Conservation (phyloP, 2,113 vertebrate genomes). For the Rhea americana region DNA sequence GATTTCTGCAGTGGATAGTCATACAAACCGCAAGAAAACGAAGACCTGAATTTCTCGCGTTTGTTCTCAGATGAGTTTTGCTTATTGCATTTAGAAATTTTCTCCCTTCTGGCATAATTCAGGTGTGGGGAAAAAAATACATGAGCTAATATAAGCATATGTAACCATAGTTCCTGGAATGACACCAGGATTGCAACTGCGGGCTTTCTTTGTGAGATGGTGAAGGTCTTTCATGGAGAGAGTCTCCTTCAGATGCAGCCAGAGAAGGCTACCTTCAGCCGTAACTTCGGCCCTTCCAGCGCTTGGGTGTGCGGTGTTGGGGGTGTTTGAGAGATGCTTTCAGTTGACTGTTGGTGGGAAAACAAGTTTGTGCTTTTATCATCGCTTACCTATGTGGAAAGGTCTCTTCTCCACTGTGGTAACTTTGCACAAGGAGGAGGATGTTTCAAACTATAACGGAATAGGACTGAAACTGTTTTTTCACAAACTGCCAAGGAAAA, state of each 20-base stretch:
- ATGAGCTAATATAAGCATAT: background rate
- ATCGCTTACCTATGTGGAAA: background rate
- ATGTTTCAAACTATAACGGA: background rate
- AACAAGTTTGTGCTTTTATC: background rate
- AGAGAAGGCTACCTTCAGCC: background rate
- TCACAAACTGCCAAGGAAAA: background rate
- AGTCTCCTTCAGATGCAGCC: background rate
- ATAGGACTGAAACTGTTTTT: background rate
- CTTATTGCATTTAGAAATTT: rapidly evolving
- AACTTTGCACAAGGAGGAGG: background rate
- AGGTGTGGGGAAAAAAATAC: background rate
- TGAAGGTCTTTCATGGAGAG: background rate
- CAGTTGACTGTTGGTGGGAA: background rate
- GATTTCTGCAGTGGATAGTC: rapidly evolving
- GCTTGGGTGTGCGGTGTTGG: background rate
- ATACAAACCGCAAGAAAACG: rapidly evolving
- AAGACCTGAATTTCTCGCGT: rapidly evolving
- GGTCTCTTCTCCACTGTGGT: background rate
- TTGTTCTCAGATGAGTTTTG: background rate
- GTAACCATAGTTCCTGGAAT: background rate
- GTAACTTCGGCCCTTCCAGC: background rate
- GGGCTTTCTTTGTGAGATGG: background rate
- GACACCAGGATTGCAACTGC: background rate
- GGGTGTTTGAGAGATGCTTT: background rate
- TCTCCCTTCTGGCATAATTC: background rate